phyloP scores from a whole-genome alignment of 2,797 vertebrate genomes.

The Acrocephalus scirpaceus region DNA sequence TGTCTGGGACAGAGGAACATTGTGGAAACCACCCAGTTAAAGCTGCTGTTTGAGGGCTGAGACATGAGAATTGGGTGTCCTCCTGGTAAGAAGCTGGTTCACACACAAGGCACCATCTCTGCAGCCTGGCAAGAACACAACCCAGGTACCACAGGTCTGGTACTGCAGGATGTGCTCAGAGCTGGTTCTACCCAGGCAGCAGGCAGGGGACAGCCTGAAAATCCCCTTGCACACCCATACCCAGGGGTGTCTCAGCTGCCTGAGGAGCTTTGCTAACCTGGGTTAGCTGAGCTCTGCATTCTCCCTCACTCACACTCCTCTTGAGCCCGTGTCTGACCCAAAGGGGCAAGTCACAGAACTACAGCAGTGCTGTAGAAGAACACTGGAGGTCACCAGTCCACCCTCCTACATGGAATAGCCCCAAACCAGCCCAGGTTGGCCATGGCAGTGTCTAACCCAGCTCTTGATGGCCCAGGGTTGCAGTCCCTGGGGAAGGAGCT shows the following conservation, averaged over 20 bases:
- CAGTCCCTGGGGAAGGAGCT: neutral
- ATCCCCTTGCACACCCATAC: neutral
- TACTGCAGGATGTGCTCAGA: neutral
- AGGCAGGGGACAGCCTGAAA: neutral
- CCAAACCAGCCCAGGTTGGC: neutral
- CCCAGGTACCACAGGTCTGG: neutral
- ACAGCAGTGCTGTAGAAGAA: neutral
- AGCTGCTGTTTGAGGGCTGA: neutral
- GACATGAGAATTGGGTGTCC: neutral
- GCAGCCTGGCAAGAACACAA: neutral
- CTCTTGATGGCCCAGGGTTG: neutral
- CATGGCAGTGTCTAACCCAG: neutral
- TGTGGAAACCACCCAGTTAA: neutral
- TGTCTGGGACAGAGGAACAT: neutral
- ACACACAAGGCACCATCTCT: neutral
- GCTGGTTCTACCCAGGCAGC: neutral
- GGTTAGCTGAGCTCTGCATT: neutral
- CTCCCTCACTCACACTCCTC: neutral
- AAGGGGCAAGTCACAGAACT: neutral
- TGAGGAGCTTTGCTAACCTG: accelerated
- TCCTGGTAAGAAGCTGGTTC: neutral
- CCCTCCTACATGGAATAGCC: neutral
- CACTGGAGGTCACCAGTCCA: neutral
- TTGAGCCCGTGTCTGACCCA: neutral
- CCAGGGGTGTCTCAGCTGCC: neutral